Evolutionary conservation across 2,797 vertebrate genomes (phyloP).

Genomic region (Mormyrus hasselquistii): DNA sequence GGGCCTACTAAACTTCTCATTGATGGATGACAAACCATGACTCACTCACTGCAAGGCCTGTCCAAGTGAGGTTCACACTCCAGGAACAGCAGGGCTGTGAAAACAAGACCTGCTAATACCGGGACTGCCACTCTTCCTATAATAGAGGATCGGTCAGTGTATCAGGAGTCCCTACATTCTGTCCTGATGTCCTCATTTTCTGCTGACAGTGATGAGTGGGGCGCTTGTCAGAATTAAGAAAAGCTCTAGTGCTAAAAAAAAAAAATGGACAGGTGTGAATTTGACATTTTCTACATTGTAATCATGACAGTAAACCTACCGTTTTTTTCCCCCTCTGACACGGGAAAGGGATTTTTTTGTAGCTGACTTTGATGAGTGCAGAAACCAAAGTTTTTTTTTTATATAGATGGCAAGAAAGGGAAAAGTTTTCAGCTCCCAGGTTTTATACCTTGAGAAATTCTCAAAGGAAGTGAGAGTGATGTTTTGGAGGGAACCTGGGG

Average conservation of each 20-base stretch:
- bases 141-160: neutral
- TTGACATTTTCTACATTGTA: slow-evolving; percentile 10
- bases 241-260: neutral
- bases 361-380: slow-evolving; percentile 2
- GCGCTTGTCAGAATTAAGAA: neutral
- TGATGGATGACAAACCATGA: neutral
- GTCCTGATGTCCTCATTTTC: neutral
- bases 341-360: neutral
- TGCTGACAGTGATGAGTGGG: neutral
- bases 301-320: neutral
- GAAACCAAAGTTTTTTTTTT: neutral
- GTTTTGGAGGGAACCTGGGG: neutral
- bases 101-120: neutral
- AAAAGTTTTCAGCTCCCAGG: neutral
- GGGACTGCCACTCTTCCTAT: neutral
- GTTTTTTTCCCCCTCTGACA: neutral
- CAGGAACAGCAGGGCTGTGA: neutral
- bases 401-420: neutral
- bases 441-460: neutral
- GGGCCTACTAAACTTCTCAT: neutral
- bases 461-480: neutral
- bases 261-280: neutral
- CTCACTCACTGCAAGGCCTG: neutral
- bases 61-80: neutral
- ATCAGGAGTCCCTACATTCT: neutral